A percentile compares a stretch with the other conserved stretches of the same genome.
Conservation (phyloP, 2,113 vertebrate species). For the Brachyhypopomus gauderio region DNA sequence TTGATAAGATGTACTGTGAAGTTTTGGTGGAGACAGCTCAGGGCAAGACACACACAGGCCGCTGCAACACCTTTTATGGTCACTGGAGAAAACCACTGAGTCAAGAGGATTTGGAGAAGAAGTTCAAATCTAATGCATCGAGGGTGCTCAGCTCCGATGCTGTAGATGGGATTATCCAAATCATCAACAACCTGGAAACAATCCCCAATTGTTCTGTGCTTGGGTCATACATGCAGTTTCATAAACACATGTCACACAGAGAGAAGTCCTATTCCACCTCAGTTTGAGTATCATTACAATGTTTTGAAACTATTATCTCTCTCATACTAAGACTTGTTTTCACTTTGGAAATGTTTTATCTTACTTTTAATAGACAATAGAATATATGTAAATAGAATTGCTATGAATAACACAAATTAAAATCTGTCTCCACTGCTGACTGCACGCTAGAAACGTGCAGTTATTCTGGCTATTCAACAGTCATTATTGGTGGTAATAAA, state of each 20-base stretch:
- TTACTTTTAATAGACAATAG: too few species aligned
- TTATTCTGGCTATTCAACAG: not conserved
- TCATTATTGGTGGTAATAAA: not conserved
- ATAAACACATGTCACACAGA: constrained; percentile 25
- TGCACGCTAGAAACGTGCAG: not conserved
- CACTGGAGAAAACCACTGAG: constrained; percentile 91
- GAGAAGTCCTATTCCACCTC: constrained; percentile 5
- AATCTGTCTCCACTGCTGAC: too few species aligned
- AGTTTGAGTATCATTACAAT: constrained; percentile 16
- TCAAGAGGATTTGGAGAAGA: constrained; percentile 79
- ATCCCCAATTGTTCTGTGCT: constrained; percentile 75
- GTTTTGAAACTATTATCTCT: not conserved
- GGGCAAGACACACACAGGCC: constrained; percentile 53
- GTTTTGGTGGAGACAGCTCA: constrained; percentile 67
- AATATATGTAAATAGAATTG: too few species aligned
- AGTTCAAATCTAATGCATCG: constrained; percentile 81
- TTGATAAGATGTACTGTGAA: constrained; percentile 86
- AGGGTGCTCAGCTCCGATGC: constrained; percentile 67
- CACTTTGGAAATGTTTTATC: not conserved
- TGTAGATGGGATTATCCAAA: constrained; percentile 74
- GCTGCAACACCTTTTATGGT: constrained; percentile 85
- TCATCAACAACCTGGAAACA: constrained; percentile 77
- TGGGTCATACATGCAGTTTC: constrained; percentile 73
- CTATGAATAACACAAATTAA: too few species aligned
- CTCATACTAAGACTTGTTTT: not conserved